Percentiles rank a stretch among this genome's conserved stretches.
These are phyloP conservation scores for Potorous gilbertii DNA, from an alignment of 2,797 vertebrate genomes.

Conservation along the genomic window DNA sequence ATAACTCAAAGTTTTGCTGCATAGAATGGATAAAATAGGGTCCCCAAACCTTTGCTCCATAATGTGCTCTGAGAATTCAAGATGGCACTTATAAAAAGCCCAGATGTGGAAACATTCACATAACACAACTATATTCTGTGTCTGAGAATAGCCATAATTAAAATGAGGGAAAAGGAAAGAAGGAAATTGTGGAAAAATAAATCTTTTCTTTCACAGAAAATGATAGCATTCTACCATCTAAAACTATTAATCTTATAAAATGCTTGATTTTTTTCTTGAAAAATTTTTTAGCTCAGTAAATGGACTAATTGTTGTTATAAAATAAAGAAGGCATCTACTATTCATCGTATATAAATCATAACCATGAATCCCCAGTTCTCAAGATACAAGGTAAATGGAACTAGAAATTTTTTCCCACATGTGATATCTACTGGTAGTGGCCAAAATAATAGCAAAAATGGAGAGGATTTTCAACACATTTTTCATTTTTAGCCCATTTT, in stretches of 20 bases:
- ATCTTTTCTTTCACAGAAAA: neutral
- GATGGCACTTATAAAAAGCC: slow-evolving; percentile 16
- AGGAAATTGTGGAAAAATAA: neutral
- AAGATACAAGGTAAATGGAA: neutral
- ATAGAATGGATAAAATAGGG: neutral
- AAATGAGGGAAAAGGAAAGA: slow-evolving; percentile 22
- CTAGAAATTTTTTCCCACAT: neutral
- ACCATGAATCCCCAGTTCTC: neutral
- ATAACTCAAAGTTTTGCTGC: slow-evolving; percentile 30
- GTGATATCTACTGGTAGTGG: neutral
- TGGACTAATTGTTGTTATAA: neutral
- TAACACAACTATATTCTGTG: slow-evolving; percentile 21
- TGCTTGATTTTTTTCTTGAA: neutral
- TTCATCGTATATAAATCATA: neutral
- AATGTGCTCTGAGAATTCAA: neutral
- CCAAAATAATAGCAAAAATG: neutral
- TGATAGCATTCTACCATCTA: neutral
- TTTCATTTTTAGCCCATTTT: neutral
- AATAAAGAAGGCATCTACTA: neutral
- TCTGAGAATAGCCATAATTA: neutral
- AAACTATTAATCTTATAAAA: neutral
- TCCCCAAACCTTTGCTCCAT: neutral
- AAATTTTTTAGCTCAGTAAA: neutral
- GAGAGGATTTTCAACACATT: neutral
- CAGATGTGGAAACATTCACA: slow-evolving; percentile 19